Evolutionary conservation across 1,140 invertebrate genomes (phyloP).

Genomic region (Tetragnatha versicolor): DNA sequence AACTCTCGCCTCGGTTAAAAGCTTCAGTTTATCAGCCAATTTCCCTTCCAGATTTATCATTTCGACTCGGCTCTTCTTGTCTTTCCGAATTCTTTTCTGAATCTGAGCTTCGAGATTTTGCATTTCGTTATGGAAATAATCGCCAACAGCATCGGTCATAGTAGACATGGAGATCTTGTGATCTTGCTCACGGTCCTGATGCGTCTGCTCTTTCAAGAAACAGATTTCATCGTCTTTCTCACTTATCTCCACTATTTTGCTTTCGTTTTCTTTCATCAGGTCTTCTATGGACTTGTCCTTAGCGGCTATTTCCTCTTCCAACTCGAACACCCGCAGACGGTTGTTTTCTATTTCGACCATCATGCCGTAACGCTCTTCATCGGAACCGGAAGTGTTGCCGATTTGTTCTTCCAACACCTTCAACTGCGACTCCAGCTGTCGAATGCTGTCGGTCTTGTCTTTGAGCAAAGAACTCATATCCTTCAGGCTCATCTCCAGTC

Average conservation of each 20-base stretch:
- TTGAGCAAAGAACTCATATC: not conserved
- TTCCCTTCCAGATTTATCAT: not conserved
- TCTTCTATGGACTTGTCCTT: slow-evolving; percentile 19
- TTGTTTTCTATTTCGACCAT: not conserved
- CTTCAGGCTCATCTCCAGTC: not conserved
- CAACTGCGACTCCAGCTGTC: not conserved
- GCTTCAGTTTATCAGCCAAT: not conserved
- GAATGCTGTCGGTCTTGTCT: not conserved
- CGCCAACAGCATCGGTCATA: not conserved
- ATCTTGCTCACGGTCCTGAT: not conserved
- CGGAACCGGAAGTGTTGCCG: not conserved
- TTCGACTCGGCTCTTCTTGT: not conserved
- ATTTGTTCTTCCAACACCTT: not conserved
- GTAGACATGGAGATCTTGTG: not conserved
- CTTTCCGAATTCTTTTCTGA: not conserved
- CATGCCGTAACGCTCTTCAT: not conserved
- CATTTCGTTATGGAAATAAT: not conserved
- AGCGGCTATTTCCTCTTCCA: slow-evolving; percentile 26
- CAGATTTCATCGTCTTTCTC: not conserved
- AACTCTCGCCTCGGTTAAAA: not conserved
- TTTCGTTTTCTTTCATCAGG: not conserved
- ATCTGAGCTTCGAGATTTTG: not conserved
- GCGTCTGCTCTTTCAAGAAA: not conserved
- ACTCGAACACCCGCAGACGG: slow-evolving; percentile 14
- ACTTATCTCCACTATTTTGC: not conserved